Base-by-base conservation (phyloP, 2,888 invertebrate species). In the Ennomos fuscantarius region DNA sequence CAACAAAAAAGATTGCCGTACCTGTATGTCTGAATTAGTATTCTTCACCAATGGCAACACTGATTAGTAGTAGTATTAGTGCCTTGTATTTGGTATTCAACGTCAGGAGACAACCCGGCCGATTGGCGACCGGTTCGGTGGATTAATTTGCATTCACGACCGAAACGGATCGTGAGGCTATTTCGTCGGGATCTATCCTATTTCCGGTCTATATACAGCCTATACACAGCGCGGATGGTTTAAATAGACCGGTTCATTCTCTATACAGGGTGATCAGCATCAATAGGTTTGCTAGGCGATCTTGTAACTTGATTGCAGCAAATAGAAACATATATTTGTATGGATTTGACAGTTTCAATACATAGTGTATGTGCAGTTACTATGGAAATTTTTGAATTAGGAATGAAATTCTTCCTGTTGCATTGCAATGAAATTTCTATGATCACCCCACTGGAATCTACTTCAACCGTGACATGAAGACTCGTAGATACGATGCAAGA, bases 141-240 rank as follows among this genome's bases (percentile, higher is more conserved):
- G 84, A 84, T 88, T 86, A 87, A 88, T 88, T 89, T 87, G 84
- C 88, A 89, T 89, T 87, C 86, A 84, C 81, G 79, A 81, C 84
- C 85, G 76, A 82, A 86, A 85, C 81, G 82, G 87, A 83, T 86
- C 87, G 87, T 83, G 85, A 79, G 79, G 83, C 84, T 84, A 86
- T 88, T 87, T 81, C 84, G 78, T 72, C 78, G 79, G 76, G 78
- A 77, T 81, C 82, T 78, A 78, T 72, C 77, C 83, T 74, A 86
- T 89, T 88, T 86, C 86, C 86, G 69, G 78, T 72, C 73, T 76
- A 78, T 71, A 79, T 76, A 72, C 71, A 69, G 72, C 13, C 45
- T 40, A 36, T 13, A 47, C 12, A 58, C 37, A 58, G 42, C 2
- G 33, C n/a, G 31, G 10, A 33, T 12, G 51, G 47, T 55, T 36